Conservation (phyloP, 1,140 invertebrate species). For the Drosophila paulistorum region DNA sequence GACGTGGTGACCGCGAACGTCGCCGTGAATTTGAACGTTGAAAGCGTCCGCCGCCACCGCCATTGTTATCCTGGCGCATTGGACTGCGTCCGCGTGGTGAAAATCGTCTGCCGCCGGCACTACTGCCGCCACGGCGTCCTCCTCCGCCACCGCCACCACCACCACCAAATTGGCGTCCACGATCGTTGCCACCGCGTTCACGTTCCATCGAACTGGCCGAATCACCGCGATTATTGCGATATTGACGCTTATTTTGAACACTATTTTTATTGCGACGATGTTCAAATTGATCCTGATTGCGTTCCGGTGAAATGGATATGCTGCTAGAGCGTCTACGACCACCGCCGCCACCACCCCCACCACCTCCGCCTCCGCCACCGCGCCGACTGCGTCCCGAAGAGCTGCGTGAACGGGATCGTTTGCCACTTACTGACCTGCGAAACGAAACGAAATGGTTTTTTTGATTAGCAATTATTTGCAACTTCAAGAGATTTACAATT, state of each 20-base stretch:
- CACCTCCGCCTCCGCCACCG: slow-evolving; percentile 40
- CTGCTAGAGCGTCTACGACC: slow-evolving; percentile 69
- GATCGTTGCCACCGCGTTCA: slow-evolving; percentile 59
- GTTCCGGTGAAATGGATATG: slow-evolving; percentile 74
- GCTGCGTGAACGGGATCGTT: slow-evolving; percentile 64
- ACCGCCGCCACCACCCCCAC: slow-evolving; percentile 27
- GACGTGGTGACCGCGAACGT: slow-evolving; percentile 74
- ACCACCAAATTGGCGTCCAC: slow-evolving; percentile 61
- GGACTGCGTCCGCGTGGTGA: slow-evolving; percentile 73
- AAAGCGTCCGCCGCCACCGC: slow-evolving; percentile 61
- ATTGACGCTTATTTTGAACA: slow-evolving; percentile 92
- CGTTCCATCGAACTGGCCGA: slow-evolving; percentile 86
- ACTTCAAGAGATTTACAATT: slow-evolving; percentile 18
- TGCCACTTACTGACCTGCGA: slow-evolving; percentile 43
- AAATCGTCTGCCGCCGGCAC: slow-evolving; percentile 55
- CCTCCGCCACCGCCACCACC: slow-evolving; percentile 49
- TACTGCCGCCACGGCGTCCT: slow-evolving; percentile 21
- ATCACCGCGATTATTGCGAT: slow-evolving; percentile 92
- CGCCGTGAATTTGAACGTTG: slow-evolving; percentile 75
- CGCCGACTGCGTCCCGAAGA: slow-evolving; percentile 60
- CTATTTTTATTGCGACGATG: slow-evolving; percentile 90
- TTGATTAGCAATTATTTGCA: too few relatives aligned
- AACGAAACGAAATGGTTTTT: not conserved
- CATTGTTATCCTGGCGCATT: slow-evolving; percentile 69
- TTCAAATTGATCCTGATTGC: slow-evolving; percentile 88